Base-by-base conservation (phyloP, 2,113 vertebrate species). In the Pica pica region DNA sequence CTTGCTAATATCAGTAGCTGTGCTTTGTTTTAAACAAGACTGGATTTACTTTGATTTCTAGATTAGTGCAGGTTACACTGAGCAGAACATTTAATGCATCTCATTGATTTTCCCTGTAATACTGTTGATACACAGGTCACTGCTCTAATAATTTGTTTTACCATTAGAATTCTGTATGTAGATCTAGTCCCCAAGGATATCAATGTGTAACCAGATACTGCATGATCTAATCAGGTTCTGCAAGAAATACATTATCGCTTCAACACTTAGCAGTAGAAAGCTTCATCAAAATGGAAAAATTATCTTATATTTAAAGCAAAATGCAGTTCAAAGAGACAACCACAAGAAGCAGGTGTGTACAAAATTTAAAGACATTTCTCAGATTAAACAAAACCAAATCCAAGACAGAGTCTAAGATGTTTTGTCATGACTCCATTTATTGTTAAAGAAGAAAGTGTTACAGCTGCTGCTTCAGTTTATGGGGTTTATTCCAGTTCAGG, bases 11-110 rank as follows among this genome's bases (percentile, higher is more conserved):
- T 44, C 37, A 37, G 10, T 76, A 68, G 35, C 16, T 89, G 8
- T 55, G 37, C 27, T 20, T 87, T 76, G 46, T 69, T 94, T 95
- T 85, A 75, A 85, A 76, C 18, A 77, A 77, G 59, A 83, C 59
- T 67, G 22, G 4, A 87, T 95, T 94, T 94, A 35, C 91, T 93
- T 95, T 91, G 87, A 94, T 95, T 95, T 91, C 55, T 86, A 55
- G 42, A 93, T 95, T 87, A 94, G 47, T 30, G 24, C 23, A 80
- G 42, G 47, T 93, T 88, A 64, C 82, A 69, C 26, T 92, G 71
- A 83, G 68, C 79, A 92, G 82, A 93, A 64, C 55, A 80, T 94
- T 83, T 94, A 90, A 90, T 92, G 47, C 76, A 61, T 92, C 76
- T 77, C 64, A 94, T 89, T 90, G 92, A 83, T 92, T 94, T 93